Conservation (phyloP, 2,888 invertebrate genomes). For the Argyresthia goedartella region DNA sequence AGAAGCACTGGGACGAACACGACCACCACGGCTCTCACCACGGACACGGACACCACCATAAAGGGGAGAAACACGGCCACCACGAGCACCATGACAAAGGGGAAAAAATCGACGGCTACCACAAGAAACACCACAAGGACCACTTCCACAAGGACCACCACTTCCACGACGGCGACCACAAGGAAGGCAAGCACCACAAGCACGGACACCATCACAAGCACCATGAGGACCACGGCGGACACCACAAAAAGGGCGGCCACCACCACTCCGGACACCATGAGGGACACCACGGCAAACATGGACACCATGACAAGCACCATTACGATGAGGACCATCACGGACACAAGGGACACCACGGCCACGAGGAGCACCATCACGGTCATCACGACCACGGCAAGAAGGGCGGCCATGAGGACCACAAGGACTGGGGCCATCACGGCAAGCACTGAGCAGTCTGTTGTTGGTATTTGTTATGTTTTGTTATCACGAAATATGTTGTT, state of each 20-base stretch:
- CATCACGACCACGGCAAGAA: slow-evolving; percentile 84
- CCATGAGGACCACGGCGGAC: slow-evolving; percentile 80
- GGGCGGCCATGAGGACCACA: slow-evolving; percentile 79
- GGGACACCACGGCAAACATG: slow-evolving; percentile 83
- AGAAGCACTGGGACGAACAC: slow-evolving; percentile 82
- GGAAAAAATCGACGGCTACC: slow-evolving; percentile 83
- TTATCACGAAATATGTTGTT: slow-evolving; percentile 10
- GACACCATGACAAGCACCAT: slow-evolving; percentile 84
- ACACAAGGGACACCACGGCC: slow-evolving; percentile 83
- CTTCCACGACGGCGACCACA: slow-evolving; percentile 89
- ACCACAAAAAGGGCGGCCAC: slow-evolving; percentile 85
- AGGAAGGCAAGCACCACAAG: slow-evolving; percentile 86
- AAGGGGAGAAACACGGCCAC: slow-evolving; percentile 84
- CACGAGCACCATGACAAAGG: slow-evolving; percentile 89
- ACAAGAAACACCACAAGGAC: slow-evolving; percentile 88
- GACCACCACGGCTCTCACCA: slow-evolving; percentile 82
- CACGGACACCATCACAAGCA: slow-evolving; percentile 82
- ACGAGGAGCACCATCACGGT: slow-evolving; percentile 80
- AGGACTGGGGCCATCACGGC: slow-evolving; percentile 76
- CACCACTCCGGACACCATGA: slow-evolving; percentile 84
- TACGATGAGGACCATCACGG: slow-evolving; percentile 85
- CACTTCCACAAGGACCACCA: slow-evolving; percentile 90
- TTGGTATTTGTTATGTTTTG: slow-evolving; percentile 10
- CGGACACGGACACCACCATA: slow-evolving; percentile 81
- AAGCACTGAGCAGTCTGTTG: slow-evolving; percentile 40